phyloP scores from a whole-genome alignment of 2,113 vertebrate species.

The Balaeniceps rex region DNA sequence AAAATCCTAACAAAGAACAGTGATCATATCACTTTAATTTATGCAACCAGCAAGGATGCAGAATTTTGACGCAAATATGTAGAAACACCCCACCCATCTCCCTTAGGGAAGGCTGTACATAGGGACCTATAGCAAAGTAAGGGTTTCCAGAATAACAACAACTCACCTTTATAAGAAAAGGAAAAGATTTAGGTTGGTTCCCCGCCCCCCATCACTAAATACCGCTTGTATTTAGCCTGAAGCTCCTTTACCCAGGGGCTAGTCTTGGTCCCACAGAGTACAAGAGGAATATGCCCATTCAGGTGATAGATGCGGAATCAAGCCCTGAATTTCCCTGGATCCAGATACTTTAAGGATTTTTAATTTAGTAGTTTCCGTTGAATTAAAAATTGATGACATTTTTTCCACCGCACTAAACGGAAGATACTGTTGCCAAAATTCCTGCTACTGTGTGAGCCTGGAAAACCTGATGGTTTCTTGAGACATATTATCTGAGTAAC shows the following conservation, averaged over 20 bases:
- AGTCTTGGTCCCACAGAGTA: neutral
- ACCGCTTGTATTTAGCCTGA: neutral
- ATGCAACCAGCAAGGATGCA: neutral
- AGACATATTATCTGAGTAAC: neutral
- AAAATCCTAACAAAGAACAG: neutral
- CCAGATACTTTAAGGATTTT: neutral
- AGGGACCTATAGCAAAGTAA: neutral
- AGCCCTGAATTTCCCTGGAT: neutral
- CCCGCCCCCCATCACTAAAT: neutral
- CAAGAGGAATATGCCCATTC: neutral
- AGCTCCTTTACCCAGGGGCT: neutral
- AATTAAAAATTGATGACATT: neutral
- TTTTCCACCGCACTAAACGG: neutral
- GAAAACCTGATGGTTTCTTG: neutral
- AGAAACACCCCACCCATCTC: neutral
- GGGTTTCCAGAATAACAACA: neutral
- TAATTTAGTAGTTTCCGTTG: neutral
- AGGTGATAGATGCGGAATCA: neutral
- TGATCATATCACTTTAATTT: neutral
- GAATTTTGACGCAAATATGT: neutral
- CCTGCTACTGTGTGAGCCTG: neutral
- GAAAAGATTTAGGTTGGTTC: neutral
- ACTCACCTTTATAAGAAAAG: neutral
- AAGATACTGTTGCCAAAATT: neutral
- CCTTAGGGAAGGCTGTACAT: neutral